Base-by-base conservation (phyloP, 1,140 invertebrate genomes). In the Bombus confusus region DNA sequence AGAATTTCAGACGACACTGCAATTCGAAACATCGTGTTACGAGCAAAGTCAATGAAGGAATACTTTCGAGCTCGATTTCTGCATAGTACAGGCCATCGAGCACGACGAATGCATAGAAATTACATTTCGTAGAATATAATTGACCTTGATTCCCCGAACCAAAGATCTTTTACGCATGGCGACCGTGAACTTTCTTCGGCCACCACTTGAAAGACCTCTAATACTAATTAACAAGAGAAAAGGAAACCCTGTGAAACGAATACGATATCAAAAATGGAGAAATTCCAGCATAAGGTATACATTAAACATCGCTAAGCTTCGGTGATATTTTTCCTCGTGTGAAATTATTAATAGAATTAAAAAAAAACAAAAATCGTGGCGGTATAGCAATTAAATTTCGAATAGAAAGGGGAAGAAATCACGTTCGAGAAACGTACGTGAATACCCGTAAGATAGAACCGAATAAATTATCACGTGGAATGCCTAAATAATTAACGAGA, bases 41-140 rank as follows among this genome's bases (percentile, higher is more conserved):
- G 64, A 66, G 2, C 64, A 66, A n/a, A 31, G 62, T 52, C 47
- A 52, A 52, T 52, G 47, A 52, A 52, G 39, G 52, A 71, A 79
- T 41, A 43, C 43, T 73, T 43, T 64, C 43, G 13, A 69, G 37
- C 59, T 62, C n/a, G 12, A 37, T 62, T 57, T 85, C 34, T 28
- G 62, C 22, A 25, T 72, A 72, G 18, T 31, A n/a, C 75, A 69
- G 37, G 39, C 68, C 69, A 71, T 66, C 76, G 34, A 80, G 77
- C 77, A 62, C 83, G 57, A 72, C 66, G 37, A 85, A 62, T 6
- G 39, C 66, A 71, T 64, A 59, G 77, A 85, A 80, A 80, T 85
- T 59, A 64, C 15, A 64, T 47, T 41, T 78, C 31, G 25, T 57
- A 59, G 82, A 83, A 83, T 83, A 72, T 34, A 80, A 84, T 84